These are phyloP conservation scores for Oasisia sp. DNA, from an alignment of 2,888 invertebrate species.

Conservation along the genomic window DNA sequence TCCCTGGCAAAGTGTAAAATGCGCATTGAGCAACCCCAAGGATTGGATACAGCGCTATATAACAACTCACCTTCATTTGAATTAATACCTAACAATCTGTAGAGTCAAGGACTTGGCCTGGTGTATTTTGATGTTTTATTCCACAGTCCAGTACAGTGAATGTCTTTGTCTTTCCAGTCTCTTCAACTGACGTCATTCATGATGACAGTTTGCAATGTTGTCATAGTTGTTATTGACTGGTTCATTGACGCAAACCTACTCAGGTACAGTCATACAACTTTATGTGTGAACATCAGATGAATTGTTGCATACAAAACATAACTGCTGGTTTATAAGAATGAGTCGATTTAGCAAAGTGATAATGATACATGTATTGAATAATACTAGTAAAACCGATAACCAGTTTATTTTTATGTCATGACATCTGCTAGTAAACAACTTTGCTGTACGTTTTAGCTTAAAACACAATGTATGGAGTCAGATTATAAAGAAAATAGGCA, in stretches of 20 bases:
- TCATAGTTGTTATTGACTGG: slow-evolving; percentile 90
- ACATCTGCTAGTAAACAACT: no score
- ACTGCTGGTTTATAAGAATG: no score
- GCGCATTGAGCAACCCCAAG: no score
- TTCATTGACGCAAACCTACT: slow-evolving; percentile 81
- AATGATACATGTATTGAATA: no score
- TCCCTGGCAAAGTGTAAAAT: no score
- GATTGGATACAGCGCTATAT: no score
- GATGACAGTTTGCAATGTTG: slow-evolving; percentile 88
- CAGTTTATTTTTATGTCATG: no score
- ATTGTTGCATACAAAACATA: no score
- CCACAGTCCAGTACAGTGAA: neutral
- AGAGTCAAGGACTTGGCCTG: neutral
- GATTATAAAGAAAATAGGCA: neutral
- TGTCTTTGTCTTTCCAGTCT: slow-evolving; percentile 45
- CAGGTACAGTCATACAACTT: slow-evolving; percentile 44
- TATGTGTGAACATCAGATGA: no score
- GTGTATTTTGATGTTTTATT: neutral
- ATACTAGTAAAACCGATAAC: no score
- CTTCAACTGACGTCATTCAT: slow-evolving; percentile 85
- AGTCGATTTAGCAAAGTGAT: no score
- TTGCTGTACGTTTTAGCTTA: no score
- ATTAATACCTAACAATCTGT: neutral
- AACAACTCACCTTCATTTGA: neutral
- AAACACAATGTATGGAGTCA: neutral